Percentiles rank a stretch among this genome's conserved stretches.
phyloP scores from a whole-genome alignment of 2,888 invertebrate genomes.

The Deilephila porcellus region DNA sequence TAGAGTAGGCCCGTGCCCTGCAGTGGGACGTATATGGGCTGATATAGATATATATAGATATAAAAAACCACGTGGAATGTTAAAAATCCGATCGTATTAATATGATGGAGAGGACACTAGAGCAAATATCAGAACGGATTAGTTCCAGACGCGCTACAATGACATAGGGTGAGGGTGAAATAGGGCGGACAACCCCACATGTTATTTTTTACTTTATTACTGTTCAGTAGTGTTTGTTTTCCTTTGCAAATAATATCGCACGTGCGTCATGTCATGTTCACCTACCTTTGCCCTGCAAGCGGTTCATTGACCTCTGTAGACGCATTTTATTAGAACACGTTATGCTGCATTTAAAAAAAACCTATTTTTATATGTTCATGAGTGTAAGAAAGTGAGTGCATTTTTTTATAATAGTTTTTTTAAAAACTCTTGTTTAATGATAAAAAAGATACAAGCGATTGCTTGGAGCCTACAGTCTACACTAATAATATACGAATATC shows the following conservation, averaged over 20 bases:
- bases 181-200: constrained; percentile 42
- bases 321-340: constrained; percentile 29
- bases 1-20: no score
- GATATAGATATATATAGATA: no score
- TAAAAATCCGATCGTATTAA: constrained; percentile 48
- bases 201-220: constrained; percentile 37
- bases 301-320: constrained; percentile 51
- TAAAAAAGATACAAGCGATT: no score
- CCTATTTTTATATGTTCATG: neutral
- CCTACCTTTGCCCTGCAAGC: constrained; percentile 19
- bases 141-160: constrained; percentile 72
- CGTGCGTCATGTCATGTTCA: constrained; percentile 47
- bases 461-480: no score
- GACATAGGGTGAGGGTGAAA: constrained; percentile 66
- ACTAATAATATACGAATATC: no score
- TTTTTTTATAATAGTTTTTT: neutral
- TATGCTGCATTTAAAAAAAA: neutral
- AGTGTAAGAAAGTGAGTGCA: neutral
- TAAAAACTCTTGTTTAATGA: neutral
- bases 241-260: constrained; percentile 31
- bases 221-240: constrained; percentile 25
- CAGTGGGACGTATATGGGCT: no score
- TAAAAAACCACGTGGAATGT: constrained; percentile 29
- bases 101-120: constrained; percentile 42
- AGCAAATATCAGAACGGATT: constrained; percentile 68